Base-by-base conservation (phyloP, 2,888 invertebrate genomes). In the Stenotaenia linearis region DNA sequence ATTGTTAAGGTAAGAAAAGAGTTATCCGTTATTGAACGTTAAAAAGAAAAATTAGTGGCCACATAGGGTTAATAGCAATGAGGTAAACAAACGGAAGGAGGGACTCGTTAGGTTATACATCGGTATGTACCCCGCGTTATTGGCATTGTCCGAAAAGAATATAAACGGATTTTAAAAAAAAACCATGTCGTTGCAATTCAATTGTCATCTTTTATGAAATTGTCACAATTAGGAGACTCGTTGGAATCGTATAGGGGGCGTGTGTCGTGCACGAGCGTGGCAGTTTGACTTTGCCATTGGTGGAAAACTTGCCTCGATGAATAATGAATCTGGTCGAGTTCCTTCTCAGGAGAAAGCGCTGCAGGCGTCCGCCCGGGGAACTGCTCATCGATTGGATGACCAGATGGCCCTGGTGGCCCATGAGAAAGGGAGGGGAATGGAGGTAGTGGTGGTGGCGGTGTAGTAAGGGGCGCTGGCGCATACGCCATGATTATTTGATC, bases 291-390 rank as follows among this genome's bases (percentile, higher is more conserved):
- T 69, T 28, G 69, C 69, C 69, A 69, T 69, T 69, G 69, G 69
- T 69, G 69, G 69, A 69, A 69, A 69, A 69, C 69, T 69, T 69
- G 69, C 28, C 69, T 69, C 69, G 69, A 28, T 69, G 69, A 69
- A 69, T 69, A 69, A 69, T 69, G 69, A 69, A 69, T 69, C 25
- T 28, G 15, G 69, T 69, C 69, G 69, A 10, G 69, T 69, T 69
- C 69, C 69, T 69, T 69, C 69, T 69, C 69, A 69, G 25, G 69
- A 69, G 69, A 69, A 69, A 69, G 69, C 69, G 69, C 69, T 69
- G 69, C 69, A 69, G 69, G 69, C 69, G 69, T 69, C 69, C 69
- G 69, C 69, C 69, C 69, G 69, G 69, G 69, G 69, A 69, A 69
- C 69, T 69, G 69, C 69, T 69, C 69, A 69, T 69, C 69, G 69